Base-by-base conservation (phyloP, 35 echinoderm and acorn worm genomes). In the Hemicentrotus pulcherrimus region DNA sequence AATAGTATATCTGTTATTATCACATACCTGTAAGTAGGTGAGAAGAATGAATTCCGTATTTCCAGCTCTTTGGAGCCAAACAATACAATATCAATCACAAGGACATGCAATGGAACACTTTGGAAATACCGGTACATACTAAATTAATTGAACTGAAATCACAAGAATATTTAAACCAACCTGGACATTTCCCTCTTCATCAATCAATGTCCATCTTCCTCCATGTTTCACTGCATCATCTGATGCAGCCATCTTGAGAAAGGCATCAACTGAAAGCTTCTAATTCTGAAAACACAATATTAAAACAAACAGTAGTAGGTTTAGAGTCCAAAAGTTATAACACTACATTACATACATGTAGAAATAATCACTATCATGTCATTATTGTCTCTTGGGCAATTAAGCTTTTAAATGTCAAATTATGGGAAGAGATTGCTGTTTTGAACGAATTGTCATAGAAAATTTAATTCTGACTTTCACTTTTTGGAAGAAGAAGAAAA, bases 141-240 rank as follows among this genome's bases (percentile, higher is more conserved):
- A 19, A 85, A 30, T 85, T 90, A 24, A 24, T 35, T 90, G 41
- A 46, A 46, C 13, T 91, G 22, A 91, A 91, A 31, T 33, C 33
- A 91, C 31, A 9, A 19, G 14, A 12, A 30, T 31, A 11, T 90
- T 93, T 3, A 58, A 50, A 46, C 48, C 11, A 18, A 93, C 91
- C 45, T 93, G 91, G 48, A 58, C 46, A 24, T 58, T 58, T 93
- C 91, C 91, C 30, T 93, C 91, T 31, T 58, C 47, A 58, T 93
- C 91, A 50, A 93, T 47, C n/a, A 93, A 33, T 48, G 91, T 93
- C 91, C 91, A 93, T 58, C 31, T 93, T 32, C 46, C 91, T 93
- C 91, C 46, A 31, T 31, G 91, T 58, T 58, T 46, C 45, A 90
- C 88, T 93, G 91, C 91, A 46, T 12, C 32, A 93, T 93, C 28